Conservation (phyloP, 1,140 invertebrate genomes). For the Drosophila parabipectinata region DNA sequence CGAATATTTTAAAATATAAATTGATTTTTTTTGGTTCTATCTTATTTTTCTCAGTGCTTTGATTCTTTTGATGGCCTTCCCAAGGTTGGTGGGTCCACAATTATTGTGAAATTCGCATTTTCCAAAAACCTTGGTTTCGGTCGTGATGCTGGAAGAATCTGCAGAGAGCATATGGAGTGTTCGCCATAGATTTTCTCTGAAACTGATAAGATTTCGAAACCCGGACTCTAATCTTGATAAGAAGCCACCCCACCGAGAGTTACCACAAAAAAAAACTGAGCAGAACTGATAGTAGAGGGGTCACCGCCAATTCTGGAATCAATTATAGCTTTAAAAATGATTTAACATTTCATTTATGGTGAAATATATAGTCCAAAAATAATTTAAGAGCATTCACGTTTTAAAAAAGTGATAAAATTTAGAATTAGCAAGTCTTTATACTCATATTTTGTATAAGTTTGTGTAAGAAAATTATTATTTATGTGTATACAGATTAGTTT, state of each 20-base stretch:
- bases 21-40: not conserved
- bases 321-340: not conserved
- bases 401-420: too few relatives aligned
- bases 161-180: constrained; percentile 5
- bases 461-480: too few relatives aligned
- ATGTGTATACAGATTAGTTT: too few relatives aligned
- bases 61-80: constrained; percentile 27
- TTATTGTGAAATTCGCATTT: constrained; percentile 38
- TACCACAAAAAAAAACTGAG: not conserved
- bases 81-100: constrained; percentile 16
- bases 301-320: not conserved
- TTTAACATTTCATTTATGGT: constrained; percentile 10
- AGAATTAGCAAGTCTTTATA: too few relatives aligned
- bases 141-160: constrained; percentile 24
- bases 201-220: not conserved
- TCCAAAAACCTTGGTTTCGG: constrained; percentile 16
- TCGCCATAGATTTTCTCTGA: not conserved
- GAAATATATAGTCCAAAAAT: constrained; percentile 13
- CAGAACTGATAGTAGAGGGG: not conserved
- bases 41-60: not conserved
- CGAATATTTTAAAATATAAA: not conserved
- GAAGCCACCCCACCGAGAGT: not conserved
- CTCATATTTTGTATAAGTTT: too few relatives aligned
- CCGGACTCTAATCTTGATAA: constrained; percentile 7
- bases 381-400: too few relatives aligned